phyloP scores from a whole-genome alignment of 2,888 invertebrate genomes.

The Andrena hattorfiana region DNA sequence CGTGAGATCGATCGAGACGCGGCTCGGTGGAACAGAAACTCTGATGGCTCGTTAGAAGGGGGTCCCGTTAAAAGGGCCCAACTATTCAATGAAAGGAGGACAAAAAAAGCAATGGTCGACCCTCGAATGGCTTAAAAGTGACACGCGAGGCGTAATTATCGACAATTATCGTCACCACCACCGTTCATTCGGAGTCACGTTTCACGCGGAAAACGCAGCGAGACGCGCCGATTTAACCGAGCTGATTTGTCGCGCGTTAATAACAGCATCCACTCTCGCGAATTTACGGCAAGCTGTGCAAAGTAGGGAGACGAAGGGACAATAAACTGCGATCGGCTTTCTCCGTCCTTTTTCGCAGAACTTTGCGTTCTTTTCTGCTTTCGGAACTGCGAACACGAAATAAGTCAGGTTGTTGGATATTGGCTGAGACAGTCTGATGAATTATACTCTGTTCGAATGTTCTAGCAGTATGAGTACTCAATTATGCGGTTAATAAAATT shows the following conservation, averaged over 20 bases:
- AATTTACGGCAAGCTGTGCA: constrained; percentile 13
- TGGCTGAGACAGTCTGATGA: too few species aligned
- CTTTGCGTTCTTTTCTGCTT: neutral
- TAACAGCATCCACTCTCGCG: constrained; percentile 23
- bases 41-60: constrained; percentile 46
- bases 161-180: constrained; percentile 57
- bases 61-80: constrained; percentile 33
- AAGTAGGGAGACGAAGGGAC: neutral
- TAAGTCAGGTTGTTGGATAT: too few species aligned
- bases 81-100: constrained; percentile 33
- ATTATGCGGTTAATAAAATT: too few species aligned
- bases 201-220: constrained; percentile 11
- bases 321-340: neutral
- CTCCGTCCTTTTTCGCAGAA: neutral
- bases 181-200: constrained; percentile 7
- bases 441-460: too few species aligned
- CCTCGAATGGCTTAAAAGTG: constrained; percentile 43
- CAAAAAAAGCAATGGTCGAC: constrained; percentile 8
- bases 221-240: constrained; percentile 47
- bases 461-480: too few species aligned
- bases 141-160: constrained; percentile 62
- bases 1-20: constrained; percentile 50
- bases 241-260: constrained; percentile 31
- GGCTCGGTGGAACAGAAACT: constrained; percentile 21
- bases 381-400: too few species aligned